phyloP scores from a whole-genome alignment of 1,140 invertebrate species.

The Cotesia glomerata region DNA sequence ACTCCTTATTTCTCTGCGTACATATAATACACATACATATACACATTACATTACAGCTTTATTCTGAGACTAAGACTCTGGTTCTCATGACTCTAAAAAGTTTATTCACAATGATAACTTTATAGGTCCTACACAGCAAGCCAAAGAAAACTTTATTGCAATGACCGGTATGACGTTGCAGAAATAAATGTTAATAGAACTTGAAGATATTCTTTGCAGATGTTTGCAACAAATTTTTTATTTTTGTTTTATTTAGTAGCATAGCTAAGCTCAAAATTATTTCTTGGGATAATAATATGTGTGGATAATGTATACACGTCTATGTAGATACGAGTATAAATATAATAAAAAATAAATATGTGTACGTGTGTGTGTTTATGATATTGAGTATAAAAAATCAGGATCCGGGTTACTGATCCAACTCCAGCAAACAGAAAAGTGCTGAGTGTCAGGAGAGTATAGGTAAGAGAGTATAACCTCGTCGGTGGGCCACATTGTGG shows the following conservation, averaged over 20 bases:
- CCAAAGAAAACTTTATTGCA: background rate
- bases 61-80: background rate
- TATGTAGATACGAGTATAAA: no score
- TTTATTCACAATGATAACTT: conserved; percentile 3
- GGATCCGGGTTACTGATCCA: conserved; percentile 4
- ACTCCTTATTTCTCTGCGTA: background rate
- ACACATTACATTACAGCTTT: no score
- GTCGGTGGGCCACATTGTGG: conserved; percentile 12
- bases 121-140: background rate
- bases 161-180: background rate
- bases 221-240: background rate
- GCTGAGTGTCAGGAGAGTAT: conserved; percentile 17
- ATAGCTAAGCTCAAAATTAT: no score
- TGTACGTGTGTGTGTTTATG: background rate
- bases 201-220: background rate
- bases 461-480: background rate
- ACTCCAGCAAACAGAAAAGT: conserved; percentile 8
- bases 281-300: no score
- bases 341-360: background rate
- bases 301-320: no score
- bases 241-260: background rate
- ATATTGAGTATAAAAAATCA: background rate
- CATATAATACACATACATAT: no score
- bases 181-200: background rate
- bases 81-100: background rate